phyloP scores from a whole-genome alignment of 2,888 invertebrate species.

The Lottia scabra region DNA sequence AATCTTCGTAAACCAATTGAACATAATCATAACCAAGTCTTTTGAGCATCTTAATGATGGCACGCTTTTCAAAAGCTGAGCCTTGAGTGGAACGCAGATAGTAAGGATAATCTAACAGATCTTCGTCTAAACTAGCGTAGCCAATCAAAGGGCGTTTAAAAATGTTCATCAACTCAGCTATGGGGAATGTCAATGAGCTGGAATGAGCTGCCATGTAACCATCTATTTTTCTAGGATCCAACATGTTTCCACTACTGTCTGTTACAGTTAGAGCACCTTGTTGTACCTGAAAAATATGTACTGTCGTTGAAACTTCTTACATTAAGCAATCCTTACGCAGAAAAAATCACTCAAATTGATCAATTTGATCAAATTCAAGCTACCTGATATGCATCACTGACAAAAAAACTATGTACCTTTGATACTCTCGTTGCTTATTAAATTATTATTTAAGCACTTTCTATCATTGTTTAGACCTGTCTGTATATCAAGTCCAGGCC shows the following conservation, averaged over 20 bases:
- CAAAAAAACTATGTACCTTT: too few relatives aligned
- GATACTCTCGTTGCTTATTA: too few relatives aligned
- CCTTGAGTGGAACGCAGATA: conserved; percentile 46
- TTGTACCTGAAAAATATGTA: conserved; percentile 40
- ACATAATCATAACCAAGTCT: conserved; percentile 68
- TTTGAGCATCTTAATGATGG: conserved; percentile 65
- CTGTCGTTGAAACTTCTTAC: too few relatives aligned
- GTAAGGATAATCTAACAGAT: conserved; percentile 47
- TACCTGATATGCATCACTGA: too few relatives aligned
- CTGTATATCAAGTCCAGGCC: too few relatives aligned
- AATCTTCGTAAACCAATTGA: conserved; percentile 56
- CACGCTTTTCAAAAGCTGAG: conserved; percentile 40
- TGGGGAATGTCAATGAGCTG: conserved; percentile 39
- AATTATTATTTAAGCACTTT: too few relatives aligned
- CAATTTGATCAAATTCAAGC: too few relatives aligned
- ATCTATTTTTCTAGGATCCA: conserved; percentile 54
- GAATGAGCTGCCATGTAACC: conserved; percentile 52
- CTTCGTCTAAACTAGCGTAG: conserved; percentile 42
- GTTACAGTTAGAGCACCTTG: conserved; percentile 37
- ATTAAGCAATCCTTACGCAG: too few relatives aligned
- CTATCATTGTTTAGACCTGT: too few relatives aligned
- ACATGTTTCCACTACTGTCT: conserved; percentile 33
- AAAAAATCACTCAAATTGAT: too few relatives aligned
- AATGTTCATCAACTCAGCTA: conserved; percentile 71
- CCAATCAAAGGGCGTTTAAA: conserved; percentile 71